Conservation (phyloP, 30 jellyfish, hydroid and myxozoan genomes). For the Clytia hemisphaerica region DNA sequence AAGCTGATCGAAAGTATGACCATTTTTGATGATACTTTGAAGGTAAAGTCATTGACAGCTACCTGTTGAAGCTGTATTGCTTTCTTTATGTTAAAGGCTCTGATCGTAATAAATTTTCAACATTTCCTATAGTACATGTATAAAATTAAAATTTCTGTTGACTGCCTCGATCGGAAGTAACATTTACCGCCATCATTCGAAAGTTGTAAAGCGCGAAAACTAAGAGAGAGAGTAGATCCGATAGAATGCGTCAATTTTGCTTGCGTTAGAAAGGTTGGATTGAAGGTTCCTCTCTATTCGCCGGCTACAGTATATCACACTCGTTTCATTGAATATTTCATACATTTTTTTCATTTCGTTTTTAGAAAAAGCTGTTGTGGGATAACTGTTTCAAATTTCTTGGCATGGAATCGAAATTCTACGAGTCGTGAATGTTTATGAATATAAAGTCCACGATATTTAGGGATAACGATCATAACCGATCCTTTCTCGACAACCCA, state of each 20-base stretch:
- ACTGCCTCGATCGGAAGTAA: neutral
- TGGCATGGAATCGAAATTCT: constrained; percentile 47
- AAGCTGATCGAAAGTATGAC: constrained; percentile 44
- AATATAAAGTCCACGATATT: too few species aligned
- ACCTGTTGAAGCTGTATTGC: neutral
- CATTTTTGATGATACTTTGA: constrained; percentile 39
- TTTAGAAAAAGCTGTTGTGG: constrained; percentile 58
- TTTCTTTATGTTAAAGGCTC: neutral
- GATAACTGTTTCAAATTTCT: constrained; percentile 58
- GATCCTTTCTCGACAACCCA: too few species aligned
- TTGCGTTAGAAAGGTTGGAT: too few species aligned
- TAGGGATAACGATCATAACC: too few species aligned
- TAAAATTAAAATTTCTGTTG: neutral
- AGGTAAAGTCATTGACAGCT: constrained; percentile 18
- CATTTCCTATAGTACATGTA: neutral
- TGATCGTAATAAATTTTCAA: neutral
- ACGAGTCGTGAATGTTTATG: too few species aligned
- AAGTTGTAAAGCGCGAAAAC: too few species aligned
- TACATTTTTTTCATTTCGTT: neutral
- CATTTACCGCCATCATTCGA: too few species aligned
- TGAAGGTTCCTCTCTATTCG: too few species aligned
- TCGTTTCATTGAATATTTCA: too few species aligned
- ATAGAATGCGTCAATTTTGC: too few species aligned
- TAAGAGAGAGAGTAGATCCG: too few species aligned
- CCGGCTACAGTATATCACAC: too few species aligned